These are phyloP conservation scores for Ceyx cyanopectus DNA, from an alignment of 2,113 vertebrate genomes.

Conservation along the genomic window DNA sequence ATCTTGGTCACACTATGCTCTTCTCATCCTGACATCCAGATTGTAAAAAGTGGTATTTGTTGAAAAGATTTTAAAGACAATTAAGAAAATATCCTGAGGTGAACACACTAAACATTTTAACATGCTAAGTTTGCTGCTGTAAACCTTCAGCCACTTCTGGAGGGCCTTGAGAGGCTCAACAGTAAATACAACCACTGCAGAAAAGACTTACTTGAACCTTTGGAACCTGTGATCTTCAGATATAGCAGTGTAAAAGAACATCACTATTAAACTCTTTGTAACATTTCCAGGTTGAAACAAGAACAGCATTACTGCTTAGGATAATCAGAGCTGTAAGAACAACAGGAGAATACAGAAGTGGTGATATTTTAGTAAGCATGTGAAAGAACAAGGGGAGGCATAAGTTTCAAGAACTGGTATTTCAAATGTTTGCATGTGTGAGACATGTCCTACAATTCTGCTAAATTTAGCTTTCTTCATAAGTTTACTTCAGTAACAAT, in stretches of 20 bases:
- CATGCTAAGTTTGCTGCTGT: not conserved
- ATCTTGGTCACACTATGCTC: not conserved
- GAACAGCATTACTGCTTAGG: not conserved
- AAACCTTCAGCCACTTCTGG: not conserved
- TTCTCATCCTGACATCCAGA: not conserved
- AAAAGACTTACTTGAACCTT: not conserved
- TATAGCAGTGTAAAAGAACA: not conserved
- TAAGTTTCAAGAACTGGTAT: not conserved
- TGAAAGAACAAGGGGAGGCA: not conserved
- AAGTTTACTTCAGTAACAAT: not conserved
- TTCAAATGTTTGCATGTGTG: not conserved
- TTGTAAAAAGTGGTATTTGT: not conserved
- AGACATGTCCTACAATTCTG: not conserved
- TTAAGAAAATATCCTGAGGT: not conserved
- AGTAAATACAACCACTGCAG: not conserved
- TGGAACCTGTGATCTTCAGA: not conserved
- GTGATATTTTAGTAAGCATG: not conserved
- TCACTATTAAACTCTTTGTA: not conserved
- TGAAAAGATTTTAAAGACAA: not conserved
- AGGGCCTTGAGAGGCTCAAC: not conserved
- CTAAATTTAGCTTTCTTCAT: not conserved
- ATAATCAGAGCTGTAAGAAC: not conserved
- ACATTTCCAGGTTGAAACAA: not conserved
- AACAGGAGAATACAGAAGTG: not conserved
- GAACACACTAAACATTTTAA: not conserved